These are phyloP conservation scores for Lutjanus campechanus DNA, from an alignment of 2,797 vertebrate genomes.

Conservation along the genomic window DNA sequence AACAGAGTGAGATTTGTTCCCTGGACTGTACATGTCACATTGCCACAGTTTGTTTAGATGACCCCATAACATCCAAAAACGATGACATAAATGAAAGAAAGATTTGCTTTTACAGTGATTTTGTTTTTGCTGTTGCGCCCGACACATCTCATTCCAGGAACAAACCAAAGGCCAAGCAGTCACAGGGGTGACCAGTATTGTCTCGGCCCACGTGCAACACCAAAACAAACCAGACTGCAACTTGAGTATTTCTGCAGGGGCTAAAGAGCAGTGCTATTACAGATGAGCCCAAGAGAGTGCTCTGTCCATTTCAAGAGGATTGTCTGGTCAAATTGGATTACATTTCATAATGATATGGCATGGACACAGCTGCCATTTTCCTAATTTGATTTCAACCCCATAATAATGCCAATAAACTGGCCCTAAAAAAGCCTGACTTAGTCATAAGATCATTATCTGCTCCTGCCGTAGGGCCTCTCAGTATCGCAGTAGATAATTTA, in stretches of 20 bases:
- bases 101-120: slow-evolving; percentile 16
- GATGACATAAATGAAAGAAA: slow-evolving; percentile 5
- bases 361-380: slow-evolving; percentile 83
- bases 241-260: slow-evolving; percentile 44
- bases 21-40: slow-evolving; percentile 32
- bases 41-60: slow-evolving; percentile 26
- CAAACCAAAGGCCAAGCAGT: slow-evolving; percentile 3
- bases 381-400: slow-evolving; percentile 81
- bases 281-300: slow-evolving; percentile 58
- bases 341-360: slow-evolving; percentile 80
- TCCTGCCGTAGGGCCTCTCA: slow-evolving; percentile 48
- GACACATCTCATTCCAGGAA: slow-evolving; percentile 23
- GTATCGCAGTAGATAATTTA: slow-evolving; percentile 56
- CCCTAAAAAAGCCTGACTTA: slow-evolving; percentile 79
- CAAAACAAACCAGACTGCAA: slow-evolving; percentile 44
- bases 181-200: slow-evolving; percentile 5
- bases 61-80: slow-evolving; percentile 31
- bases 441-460: slow-evolving; percentile 77
- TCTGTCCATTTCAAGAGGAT: slow-evolving; percentile 77
- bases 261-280: slow-evolving; percentile 53
- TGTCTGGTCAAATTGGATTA: slow-evolving; percentile 84
- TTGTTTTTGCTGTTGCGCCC: slow-evolving; percentile 7
- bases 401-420: slow-evolving; percentile 80
- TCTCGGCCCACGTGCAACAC: slow-evolving; percentile 5
- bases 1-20: slow-evolving; percentile 47